A percentile compares a stretch with the other conserved stretches of the same genome.
Evolutionary conservation across 2,113 vertebrate species (phyloP).

Genomic region (Hyperopisus bebe): DNA sequence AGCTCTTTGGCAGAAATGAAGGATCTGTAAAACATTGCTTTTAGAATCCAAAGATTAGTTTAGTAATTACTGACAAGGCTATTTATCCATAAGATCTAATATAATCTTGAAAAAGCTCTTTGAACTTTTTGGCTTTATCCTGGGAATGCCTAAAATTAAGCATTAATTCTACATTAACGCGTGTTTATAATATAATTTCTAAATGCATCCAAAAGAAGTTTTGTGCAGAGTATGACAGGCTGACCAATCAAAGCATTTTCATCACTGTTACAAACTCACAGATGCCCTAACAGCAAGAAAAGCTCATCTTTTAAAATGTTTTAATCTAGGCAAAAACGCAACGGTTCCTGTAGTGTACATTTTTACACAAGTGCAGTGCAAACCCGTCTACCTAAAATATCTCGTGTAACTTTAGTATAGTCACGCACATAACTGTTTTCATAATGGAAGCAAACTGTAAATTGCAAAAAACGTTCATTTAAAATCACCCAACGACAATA

Average conservation of each 20-base stretch:
- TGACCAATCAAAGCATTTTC: background rate
- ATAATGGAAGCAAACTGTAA: background rate
- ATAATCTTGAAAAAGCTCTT: background rate
- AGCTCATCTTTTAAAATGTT: background rate
- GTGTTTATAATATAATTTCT: background rate
- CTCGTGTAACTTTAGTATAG: background rate
- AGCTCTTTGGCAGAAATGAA: conserved; percentile 55
- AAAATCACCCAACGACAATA: background rate
- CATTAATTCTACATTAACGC: background rate
- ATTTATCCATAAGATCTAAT: conserved; percentile 13
- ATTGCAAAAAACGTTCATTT: background rate
- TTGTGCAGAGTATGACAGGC: background rate
- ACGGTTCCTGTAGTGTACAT: background rate
- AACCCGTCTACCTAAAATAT: background rate
- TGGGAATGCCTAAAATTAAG: background rate
- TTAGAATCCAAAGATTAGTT: conserved; percentile 27
- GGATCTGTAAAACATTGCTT: conserved; percentile 40
- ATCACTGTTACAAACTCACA: background rate
- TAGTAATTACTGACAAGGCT: conserved; percentile 29
- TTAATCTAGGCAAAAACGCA: background rate
- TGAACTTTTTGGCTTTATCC: background rate
- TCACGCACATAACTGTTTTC: background rate
- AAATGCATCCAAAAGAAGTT: background rate
- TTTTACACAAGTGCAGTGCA: background rate
- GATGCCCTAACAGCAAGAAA: background rate